Conservation (phyloP, 2,113 vertebrate genomes). For the Odocoileus hemionus region DNA sequence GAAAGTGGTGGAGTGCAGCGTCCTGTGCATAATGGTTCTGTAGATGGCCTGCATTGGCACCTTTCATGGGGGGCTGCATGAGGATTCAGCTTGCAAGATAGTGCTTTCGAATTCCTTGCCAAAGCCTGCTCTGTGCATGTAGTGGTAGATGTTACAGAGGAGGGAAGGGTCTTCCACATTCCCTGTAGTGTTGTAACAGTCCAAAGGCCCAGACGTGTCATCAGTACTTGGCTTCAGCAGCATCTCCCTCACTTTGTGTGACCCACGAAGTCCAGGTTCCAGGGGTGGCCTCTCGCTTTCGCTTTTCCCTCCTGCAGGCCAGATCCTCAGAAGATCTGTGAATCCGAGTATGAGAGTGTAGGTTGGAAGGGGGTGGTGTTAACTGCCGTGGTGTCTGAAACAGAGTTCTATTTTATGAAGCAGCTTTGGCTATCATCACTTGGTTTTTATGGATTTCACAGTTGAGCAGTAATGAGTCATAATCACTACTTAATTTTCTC, state of each 20-base stretch:
- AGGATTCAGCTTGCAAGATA: background rate
- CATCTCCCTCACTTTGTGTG: too few species aligned
- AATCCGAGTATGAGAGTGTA: background rate
- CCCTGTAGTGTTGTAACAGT: background rate
- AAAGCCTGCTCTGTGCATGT: accelerated
- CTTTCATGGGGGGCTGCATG: background rate
- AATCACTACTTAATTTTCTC: background rate
- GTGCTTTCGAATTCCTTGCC: background rate
- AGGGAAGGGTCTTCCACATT: background rate
- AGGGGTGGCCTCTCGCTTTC: background rate
- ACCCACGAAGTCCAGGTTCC: background rate
- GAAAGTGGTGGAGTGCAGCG: background rate
- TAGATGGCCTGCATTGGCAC: too few species aligned
- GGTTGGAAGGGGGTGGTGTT: background rate
- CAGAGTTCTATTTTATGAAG: background rate
- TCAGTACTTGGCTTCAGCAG: background rate
- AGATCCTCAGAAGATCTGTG: background rate
- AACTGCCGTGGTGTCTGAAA: background rate
- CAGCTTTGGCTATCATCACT: background rate
- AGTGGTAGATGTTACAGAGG: background rate
- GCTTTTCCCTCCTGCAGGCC: too few species aligned
- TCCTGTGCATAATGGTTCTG: background rate
- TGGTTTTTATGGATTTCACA: background rate
- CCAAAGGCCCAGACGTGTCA: background rate
- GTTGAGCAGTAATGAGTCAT: background rate